A percentile compares a stretch with the other conserved stretches of the same genome.
Evolutionary conservation across 1,140 invertebrate species (phyloP).

Genomic region (Zaprionus tsacasi): DNA sequence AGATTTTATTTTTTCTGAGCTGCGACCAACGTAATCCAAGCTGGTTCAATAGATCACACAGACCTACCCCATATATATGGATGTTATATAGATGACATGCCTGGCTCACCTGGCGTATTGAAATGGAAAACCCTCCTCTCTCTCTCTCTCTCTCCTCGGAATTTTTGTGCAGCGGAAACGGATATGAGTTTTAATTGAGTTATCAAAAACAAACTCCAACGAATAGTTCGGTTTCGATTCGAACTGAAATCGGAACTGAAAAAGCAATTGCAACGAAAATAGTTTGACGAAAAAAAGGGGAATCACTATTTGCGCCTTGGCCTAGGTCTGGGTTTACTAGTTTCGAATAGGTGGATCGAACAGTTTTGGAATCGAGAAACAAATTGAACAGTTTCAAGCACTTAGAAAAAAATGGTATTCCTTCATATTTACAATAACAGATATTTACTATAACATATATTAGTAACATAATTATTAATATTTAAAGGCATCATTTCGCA

Average conservation of each 20-base stretch:
- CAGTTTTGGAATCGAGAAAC: not conserved
- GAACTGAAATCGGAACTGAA: not conserved
- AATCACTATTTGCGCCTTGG: not conserved
- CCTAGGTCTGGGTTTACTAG: no score
- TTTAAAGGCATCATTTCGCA: no score
- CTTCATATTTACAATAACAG: no score
- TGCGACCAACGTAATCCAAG: not conserved
- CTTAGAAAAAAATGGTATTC: no score
- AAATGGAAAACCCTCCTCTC: not conserved
- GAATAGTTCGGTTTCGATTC: not conserved
- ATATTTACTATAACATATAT: no score
- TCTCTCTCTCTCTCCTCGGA: not conserved
- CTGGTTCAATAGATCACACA: constrained; percentile 6
- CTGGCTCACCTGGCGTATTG: not conserved
- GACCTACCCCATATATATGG: no score
- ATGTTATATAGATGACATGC: not conserved
- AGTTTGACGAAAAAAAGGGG: not conserved
- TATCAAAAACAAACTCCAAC: not conserved
- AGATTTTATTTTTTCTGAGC: not conserved
- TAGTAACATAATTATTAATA: no score
- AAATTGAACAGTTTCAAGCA: no score
- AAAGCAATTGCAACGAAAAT: constrained; percentile 3
- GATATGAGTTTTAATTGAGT: constrained; percentile 11
- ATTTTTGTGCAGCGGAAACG: not conserved
- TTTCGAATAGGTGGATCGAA: not conserved